Evolutionary conservation across 2,888 invertebrate species (phyloP), one percentile per base, ranked within the genome.

Genomic region (Panzeria rudis): DNA sequence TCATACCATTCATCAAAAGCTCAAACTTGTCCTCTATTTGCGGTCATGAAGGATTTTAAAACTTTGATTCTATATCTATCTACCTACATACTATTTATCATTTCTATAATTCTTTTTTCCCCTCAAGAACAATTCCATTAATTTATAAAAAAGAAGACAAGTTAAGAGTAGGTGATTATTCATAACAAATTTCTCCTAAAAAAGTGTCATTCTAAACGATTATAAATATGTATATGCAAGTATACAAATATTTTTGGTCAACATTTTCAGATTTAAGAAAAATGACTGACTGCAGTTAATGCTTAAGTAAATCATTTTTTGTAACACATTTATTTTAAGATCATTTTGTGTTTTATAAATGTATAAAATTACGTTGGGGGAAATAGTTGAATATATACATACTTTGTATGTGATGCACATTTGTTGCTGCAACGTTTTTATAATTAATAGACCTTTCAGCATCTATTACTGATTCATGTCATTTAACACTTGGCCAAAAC

Each of bases 401-500:
- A 78, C 47, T 69, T 56, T 68, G 29, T 62, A 52, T 62, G 15
- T 41, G 50, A 11, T 23, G 50, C 47, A 68, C 8, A 44, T 62
- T 54, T 23, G 15, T 23, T 11, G 29, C 25, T 50, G 68, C 25
- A 25, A 15, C 4, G 13, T 59, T 47, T 68, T 5, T 52, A 68
- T 80, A 84, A 84, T 80, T 84, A 84, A 84, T 84, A 80, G 76
- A 80, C 66, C 76, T 80, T 72, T 81, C 77, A 68, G 32, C 62
- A 59, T 61, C 29, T 62, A 56, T 75, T 73, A 59, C 35, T 47
- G 29, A 54, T 64, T 44, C 50, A 66, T 66, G 66, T 41, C 73
- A 50, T 29, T 66, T 38, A 73, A 68, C 80, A 75, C 80, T 81
- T 68, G 73, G 64, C 64, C 62, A 56, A 29, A 56, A 32, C 54